Evolutionary conservation across 2,888 invertebrate genomes (phyloP).

Genomic region (Drosophila hamatofila): DNA sequence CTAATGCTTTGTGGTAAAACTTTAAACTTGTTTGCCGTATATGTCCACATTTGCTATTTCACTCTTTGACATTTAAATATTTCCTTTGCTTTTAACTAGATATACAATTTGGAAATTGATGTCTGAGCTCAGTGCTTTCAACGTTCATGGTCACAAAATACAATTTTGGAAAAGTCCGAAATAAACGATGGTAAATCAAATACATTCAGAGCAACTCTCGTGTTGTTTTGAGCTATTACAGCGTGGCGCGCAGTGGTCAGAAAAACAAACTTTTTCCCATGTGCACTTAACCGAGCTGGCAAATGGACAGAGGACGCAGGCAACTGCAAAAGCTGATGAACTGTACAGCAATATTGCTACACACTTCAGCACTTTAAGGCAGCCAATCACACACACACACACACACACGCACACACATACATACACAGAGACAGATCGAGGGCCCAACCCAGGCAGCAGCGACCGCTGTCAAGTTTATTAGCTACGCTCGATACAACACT

Average conservation of each 20-base stretch:
- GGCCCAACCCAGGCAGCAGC: background rate
- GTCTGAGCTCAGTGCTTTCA: slow-evolving; percentile 11
- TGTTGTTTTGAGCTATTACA: slow-evolving; percentile 64
- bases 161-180: slow-evolving; percentile 13
- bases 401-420: background rate
- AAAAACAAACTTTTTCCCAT: slow-evolving; percentile 53
- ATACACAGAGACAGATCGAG: background rate
- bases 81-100: slow-evolving; percentile 48
- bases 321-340: slow-evolving; percentile 41
- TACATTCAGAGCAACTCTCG: slow-evolving; percentile 8
- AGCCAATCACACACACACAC: slow-evolving; percentile 7
- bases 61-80: slow-evolving; percentile 16
- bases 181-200: slow-evolving; percentile 24
- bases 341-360: slow-evolving; percentile 43
- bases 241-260: slow-evolving; percentile 37
- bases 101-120: slow-evolving; percentile 51
- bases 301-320: slow-evolving; percentile 26
- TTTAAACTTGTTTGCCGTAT: slow-evolving; percentile 9
- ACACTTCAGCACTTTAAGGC: slow-evolving; percentile 44
- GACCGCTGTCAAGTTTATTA: slow-evolving; percentile 68
- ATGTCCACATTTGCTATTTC: background rate
- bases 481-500: slow-evolving; percentile 68
- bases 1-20: background rate
- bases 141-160: slow-evolving; percentile 22
- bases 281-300: slow-evolving; percentile 60